Evolutionary conservation across 2,888 invertebrate genomes (phyloP), one percentile per base, ranked within the genome.

Genomic region (Brachynemurus nebulosus): DNA sequence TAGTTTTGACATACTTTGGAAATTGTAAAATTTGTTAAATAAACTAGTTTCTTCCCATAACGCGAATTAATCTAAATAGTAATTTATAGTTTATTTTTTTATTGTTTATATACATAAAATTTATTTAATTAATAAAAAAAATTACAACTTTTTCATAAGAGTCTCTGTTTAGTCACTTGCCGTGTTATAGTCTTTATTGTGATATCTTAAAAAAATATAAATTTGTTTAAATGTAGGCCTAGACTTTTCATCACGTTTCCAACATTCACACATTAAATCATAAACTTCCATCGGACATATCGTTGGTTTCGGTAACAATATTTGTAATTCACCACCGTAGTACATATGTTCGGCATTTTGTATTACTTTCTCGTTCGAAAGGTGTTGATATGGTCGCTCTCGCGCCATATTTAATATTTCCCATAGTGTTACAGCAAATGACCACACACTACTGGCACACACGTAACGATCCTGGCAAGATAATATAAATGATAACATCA

Each of bases 241-340:
- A 42, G 67, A 62, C 27, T 64, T 61, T 53, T 76, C 74, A 57
- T 76, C 74, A 53, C 74, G 62, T 54, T 67, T 69, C 76, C 76
- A 77, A 57, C 77, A 85, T 55, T 76, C 74, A 57, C 75, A 72
- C 80, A 85, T 79, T 51, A 85, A 67, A 51, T 78, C 74, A 65
- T 86, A 85, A 39, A 86, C 76, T 53, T 80, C 78, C 14, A 75
- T 69, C 11, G 85, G 80, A 62, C 86, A 86, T 48, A 82, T 75
- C 42, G 74, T 72, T 34, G 86, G 86, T 55, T 80, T 75, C 53
- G 82, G 82, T 45, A 64, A 51, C n/a, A 62, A 49, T 58, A 75
- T 74, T 66, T 74, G 72, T 52, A 75, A 57, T 59, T 76, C 74
- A 43, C 70, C 72, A 37, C 74, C 74, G 52, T 74, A 74, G 54